A percentile compares a stretch with the other conserved stretches of the same genome.
phyloP scores from a whole-genome alignment of 2,888 invertebrate species.

The Troides aeacus region DNA sequence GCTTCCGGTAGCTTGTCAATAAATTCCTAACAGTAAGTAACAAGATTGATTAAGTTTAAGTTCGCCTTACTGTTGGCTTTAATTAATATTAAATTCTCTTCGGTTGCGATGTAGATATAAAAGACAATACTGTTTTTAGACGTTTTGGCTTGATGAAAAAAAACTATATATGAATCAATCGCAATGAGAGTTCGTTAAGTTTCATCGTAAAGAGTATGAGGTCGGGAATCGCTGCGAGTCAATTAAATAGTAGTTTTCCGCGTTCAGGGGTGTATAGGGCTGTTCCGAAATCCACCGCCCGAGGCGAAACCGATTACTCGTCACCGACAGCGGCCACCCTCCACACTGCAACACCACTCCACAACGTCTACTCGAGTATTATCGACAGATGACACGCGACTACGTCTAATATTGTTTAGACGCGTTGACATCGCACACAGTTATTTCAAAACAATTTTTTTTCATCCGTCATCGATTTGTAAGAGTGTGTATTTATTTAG shows the following conservation, averaged over 20 bases:
- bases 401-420: constrained; percentile 47
- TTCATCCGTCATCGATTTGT: constrained; percentile 27
- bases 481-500: too few species aligned
- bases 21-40: too few species aligned
- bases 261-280: constrained; percentile 37
- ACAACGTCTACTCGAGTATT: constrained; percentile 54
- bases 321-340: constrained; percentile 39
- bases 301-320: constrained; percentile 58
- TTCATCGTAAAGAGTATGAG: background rate
- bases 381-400: constrained; percentile 58
- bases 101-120: too few species aligned
- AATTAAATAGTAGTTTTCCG: constrained; percentile 55
- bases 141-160: too few species aligned
- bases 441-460: constrained; percentile 28
- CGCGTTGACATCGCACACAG: constrained; percentile 40
- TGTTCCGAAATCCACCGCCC: constrained; percentile 46
- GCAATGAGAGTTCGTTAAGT: too few species aligned
- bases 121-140: too few species aligned
- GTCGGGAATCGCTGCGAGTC: constrained; percentile 33
- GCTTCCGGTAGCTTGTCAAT: too few species aligned
- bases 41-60: too few species aligned
- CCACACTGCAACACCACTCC: constrained; percentile 47
- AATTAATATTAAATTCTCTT: too few species aligned
- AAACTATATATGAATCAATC: too few species aligned
- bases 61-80: too few species aligned